Base-by-base conservation (phyloP, 1,140 invertebrate species). In the Solenopsis fugax region DNA sequence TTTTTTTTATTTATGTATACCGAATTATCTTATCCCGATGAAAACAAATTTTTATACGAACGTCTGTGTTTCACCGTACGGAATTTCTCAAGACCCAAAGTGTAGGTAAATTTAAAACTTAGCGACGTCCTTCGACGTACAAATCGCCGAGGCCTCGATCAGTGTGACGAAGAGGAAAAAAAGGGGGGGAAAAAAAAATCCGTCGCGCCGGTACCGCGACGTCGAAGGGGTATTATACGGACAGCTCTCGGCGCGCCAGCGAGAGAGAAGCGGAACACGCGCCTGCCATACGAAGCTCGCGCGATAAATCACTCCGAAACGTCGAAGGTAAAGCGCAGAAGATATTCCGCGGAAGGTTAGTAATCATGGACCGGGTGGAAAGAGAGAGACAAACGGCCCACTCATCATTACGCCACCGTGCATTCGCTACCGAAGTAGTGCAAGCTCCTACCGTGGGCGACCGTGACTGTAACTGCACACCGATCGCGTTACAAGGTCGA, bases 361-460 rank as follows among this genome's bases (percentile, higher is more conserved):
- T 71, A 87, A 90, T 89, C 88, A 85, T 64, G 87, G 60, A 37
- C 21, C 37, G 58, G 16, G 56, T 45, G 21, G 54, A 75, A 50
- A 54, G 85, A 86, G 85, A 86, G 81, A 87, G 86, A 89, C 87
- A 90, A 90, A 89, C 87, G 56, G 65, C 65, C 85, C 77, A 87
- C 85, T 84, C 85, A 45, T 90, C 88, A 89, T 90, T 71, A 69
- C 81, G 88, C 84, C 84, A 87, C 76, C 75, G 88, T 88, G 48
- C 52, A 50, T 62, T 76, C 10, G 77, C 88, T 77, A 77, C 86
- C 69, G 67, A 85, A 89, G 77, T 72, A 82, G 86, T 85, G 88
- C 86, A 72, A 76, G 29, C 72, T 77, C 21, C 21, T 54, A 58
- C 56, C 41, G 62, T 7, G 41, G 64, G 5, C 48, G 86, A 41